phyloP scores from a whole-genome alignment of 2,113 vertebrate genomes.

The Pyxicephalus adspersus region DNA sequence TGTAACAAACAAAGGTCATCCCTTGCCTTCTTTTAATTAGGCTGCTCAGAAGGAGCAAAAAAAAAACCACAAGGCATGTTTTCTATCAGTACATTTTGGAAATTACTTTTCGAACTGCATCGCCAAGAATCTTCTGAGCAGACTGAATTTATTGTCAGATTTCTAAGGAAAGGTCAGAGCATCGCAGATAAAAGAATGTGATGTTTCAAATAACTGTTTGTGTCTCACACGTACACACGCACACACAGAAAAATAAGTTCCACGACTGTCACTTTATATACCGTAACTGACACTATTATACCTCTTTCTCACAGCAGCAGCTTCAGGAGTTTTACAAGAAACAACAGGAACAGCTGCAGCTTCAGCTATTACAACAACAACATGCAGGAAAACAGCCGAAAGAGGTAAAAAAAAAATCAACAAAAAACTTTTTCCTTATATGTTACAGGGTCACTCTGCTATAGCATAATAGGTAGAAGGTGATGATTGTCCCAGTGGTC shows the following conservation, averaged over 20 bases:
- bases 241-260: slow-evolving; percentile 60
- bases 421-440: neutral
- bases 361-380: slow-evolving; percentile 98
- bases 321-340: slow-evolving; percentile 99
- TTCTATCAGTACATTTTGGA: slow-evolving; percentile 83
- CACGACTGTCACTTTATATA: slow-evolving; percentile 62
- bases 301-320: slow-evolving; percentile 90
- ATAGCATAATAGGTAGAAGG: neutral
- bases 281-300: slow-evolving; percentile 69
- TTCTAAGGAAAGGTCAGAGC: slow-evolving; percentile 81
- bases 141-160: slow-evolving; percentile 78
- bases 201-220: slow-evolving; percentile 75
- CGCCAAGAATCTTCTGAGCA: slow-evolving; percentile 78
- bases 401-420: slow-evolving; percentile 83
- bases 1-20: slow-evolving; percentile 79
- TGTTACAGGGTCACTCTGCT: neutral
- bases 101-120: slow-evolving; percentile 83
- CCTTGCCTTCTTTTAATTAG: slow-evolving; percentile 83
- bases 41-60: slow-evolving; percentile 68
- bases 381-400: slow-evolving; percentile 98
- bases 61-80: slow-evolving; percentile 76
- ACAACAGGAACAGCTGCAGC: slow-evolving; percentile 99
- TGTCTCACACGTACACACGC: slow-evolving; percentile 60
- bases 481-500: slow-evolving; percentile 67
- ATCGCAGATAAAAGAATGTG: slow-evolving; percentile 81